Evolutionary conservation across 2,113 vertebrate genomes (phyloP).

Genomic region (Tinamus guttatus): DNA sequence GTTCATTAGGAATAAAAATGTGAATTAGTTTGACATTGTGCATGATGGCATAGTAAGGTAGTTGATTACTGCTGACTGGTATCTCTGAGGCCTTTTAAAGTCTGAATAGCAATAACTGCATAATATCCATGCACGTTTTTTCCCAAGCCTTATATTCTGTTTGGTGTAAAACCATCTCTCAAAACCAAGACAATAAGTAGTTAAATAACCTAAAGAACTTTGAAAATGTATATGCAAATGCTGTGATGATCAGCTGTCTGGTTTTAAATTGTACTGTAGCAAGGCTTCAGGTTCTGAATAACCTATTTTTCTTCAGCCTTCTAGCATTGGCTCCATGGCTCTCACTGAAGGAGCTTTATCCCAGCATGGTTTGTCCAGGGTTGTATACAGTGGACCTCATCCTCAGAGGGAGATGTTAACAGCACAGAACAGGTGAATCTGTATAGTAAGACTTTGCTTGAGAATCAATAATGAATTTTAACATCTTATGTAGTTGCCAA

Average conservation of each 20-base stretch:
- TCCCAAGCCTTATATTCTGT: not conserved
- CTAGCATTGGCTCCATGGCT: constrained; percentile 94
- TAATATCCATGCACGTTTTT: not conserved
- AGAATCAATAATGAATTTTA: not conserved
- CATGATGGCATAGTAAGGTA: not conserved
- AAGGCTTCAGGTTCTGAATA: not conserved
- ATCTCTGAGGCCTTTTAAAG: not conserved
- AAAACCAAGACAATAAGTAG: not conserved
- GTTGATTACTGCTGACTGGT: not conserved
- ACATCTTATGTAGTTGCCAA: not conserved
- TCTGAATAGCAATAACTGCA: not conserved
- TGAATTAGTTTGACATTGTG: not conserved
- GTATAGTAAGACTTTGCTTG: not conserved
- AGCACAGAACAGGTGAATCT: constrained; percentile 92
- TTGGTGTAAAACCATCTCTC: not conserved
- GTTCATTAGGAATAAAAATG: not conserved
- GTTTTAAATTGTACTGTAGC: not conserved
- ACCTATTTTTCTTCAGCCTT: constrained; percentile 83
- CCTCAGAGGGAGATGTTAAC: constrained; percentile 96
- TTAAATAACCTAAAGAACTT: not conserved
- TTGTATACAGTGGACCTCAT: constrained; percentile 96
- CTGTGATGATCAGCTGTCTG: accelerated
- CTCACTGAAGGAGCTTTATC: constrained; percentile 95
- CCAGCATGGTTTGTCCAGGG: constrained; percentile 92
- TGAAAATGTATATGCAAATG: not conserved